Base-by-base conservation (phyloP, 2,797 vertebrate genomes). In the Otus scops region DNA sequence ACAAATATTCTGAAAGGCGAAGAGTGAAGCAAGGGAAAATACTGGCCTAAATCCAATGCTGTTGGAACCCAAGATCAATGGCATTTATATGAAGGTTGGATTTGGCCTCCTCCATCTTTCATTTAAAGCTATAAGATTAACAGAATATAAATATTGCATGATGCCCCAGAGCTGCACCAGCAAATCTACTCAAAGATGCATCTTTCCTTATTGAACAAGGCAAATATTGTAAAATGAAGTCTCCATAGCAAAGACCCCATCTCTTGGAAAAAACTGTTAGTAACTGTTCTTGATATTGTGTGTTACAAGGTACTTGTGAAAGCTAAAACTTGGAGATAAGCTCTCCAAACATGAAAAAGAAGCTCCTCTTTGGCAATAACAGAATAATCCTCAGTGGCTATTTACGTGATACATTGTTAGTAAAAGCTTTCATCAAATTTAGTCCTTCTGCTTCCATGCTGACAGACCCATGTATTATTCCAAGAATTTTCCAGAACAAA, bases 141-240 rank as follows among this genome's bases (percentile, higher is more conserved):
- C 84, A 92, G 88, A 74, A 87, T 95, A 94, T 96, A 96, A 97
- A 97, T 95, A 92, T 83, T 88, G 57, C 74, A 64, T 61, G 92
- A 92, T 97, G 92, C 71, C 92, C 94, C 92, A 74, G 81, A 95
- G 86, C 95, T 95, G 81, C 86, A 85, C 86, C 81, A 82, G 60
- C 88, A 94, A 80, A 89, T 78, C 77, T 74, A 64, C 83, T 94
- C 80, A 38, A 76, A 79, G 93, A 80, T 3, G 45, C 92, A 89
- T 96, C 95, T 93, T 85, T 82, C 64, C 53, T 13, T 74, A 74
- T 45, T 9, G 88, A 94, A 96, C 93, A 96, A 96, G 92, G 85
- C 86, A 82, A 93, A 90, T 84, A 91, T 45, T 95, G 83, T 96
- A 56, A 74, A 11, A n/a, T 36, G 74, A 80, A 91, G 88, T 50